A percentile compares a stretch with the other conserved stretches of the same genome.
Conservation (phyloP, 2,888 invertebrate genomes). For the Agonopterix heracliana region DNA sequence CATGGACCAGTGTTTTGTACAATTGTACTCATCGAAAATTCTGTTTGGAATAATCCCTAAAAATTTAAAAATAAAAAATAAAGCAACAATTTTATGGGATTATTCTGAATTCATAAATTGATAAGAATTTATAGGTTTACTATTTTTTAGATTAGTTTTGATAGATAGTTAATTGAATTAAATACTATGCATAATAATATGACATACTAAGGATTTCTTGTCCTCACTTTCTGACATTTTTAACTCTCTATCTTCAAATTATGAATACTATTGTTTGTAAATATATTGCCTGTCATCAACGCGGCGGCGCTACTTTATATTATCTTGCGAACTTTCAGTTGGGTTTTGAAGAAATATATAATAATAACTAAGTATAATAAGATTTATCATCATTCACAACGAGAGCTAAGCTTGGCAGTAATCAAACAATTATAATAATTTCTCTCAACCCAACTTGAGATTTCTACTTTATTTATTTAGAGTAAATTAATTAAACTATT, state of each 20-base stretch:
- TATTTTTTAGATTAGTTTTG: not conserved
- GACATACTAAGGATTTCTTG: not conserved
- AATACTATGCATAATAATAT: not conserved
- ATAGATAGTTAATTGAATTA: not conserved
- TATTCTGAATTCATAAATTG: slow-evolving; percentile 54
- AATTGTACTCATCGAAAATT: slow-evolving; percentile 39
- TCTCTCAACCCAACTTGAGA: slow-evolving; percentile 75
- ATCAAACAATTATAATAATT: slow-evolving; percentile 25
- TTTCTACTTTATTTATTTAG: slow-evolving; percentile 68
- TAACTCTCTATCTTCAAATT: not conserved
- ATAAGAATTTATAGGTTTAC: slow-evolving; percentile 4
- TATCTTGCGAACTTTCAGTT: slow-evolving; percentile 70
- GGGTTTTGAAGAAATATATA: slow-evolving; percentile 63
- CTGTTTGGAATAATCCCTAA: slow-evolving; percentile 66
- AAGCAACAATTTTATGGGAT: slow-evolving; percentile 43
- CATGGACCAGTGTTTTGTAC: slow-evolving; percentile 46
- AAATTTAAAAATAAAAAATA: slow-evolving; percentile 22
- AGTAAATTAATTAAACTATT: slow-evolving; percentile 56
- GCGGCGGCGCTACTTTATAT: slow-evolving; percentile 24
- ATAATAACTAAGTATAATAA: slow-evolving; percentile 3
- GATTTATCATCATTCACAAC: not conserved
- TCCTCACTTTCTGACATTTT: not conserved
- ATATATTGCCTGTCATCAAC: slow-evolving; percentile 2
- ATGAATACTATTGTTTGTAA: slow-evolving; percentile 7
- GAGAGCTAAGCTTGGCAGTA: not conserved